Conservation (phyloP, 2,797 vertebrate genomes). For the Notolepis coatsorum region DNA sequence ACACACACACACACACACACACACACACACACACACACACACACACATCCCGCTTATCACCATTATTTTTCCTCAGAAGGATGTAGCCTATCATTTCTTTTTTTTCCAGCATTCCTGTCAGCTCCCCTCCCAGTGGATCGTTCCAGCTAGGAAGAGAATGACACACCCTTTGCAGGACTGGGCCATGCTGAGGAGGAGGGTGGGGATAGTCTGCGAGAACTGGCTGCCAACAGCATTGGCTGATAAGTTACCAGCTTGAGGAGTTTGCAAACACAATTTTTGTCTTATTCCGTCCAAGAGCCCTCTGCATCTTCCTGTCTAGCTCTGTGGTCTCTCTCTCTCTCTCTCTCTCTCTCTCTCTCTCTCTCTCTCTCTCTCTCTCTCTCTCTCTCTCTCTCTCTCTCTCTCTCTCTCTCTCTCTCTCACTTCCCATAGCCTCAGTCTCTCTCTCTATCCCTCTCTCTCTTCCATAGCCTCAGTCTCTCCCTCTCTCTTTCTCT, state of each 20-base stretch:
- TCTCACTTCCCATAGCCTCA: slow-evolving; percentile 14
- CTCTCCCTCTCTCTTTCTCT: slow-evolving; percentile 18
- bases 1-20: slow-evolving; percentile 6
- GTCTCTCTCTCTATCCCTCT: slow-evolving; percentile 16
- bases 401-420: background rate
- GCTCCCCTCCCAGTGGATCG: slow-evolving; percentile 12
- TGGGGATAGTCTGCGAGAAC: slow-evolving; percentile 15
- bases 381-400: slow-evolving; percentile 10
- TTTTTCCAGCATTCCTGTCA: background rate
- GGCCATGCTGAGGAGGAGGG: slow-evolving; percentile 32
- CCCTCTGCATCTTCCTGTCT: background rate
- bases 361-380: slow-evolving; percentile 11
- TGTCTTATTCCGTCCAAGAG: background rate
- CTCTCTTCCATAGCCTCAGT: slow-evolving; percentile 16
- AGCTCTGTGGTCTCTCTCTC: background rate
- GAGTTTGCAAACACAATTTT: background rate
- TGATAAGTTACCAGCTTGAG: background rate
- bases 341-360: slow-evolving; percentile 7
- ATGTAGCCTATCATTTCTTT: background rate
- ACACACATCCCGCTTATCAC: background rate
- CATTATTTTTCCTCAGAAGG: background rate
- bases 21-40: background rate
- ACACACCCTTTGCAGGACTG: slow-evolving; percentile 34
- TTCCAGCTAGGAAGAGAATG: slow-evolving; percentile 13
- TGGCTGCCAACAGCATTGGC: background rate